Conservation (phyloP, 1,140 invertebrate genomes). For the Schlechtendalia chinensis region DNA sequence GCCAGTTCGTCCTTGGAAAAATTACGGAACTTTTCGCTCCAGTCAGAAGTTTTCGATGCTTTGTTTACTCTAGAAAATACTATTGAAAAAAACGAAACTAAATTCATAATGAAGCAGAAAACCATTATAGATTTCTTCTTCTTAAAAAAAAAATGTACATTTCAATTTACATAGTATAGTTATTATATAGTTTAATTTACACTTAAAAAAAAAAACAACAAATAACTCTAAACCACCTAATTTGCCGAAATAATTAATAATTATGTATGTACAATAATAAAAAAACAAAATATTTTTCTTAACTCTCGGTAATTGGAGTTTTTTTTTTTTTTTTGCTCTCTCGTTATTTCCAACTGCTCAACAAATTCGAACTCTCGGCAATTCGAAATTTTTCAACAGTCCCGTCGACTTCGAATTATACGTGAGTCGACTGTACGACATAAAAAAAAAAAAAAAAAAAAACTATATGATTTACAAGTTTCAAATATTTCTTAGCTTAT, state of each 20-base stretch:
- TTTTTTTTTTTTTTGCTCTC: constrained; percentile 10
- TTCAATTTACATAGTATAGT: neutral
- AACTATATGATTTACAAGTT: too few species aligned
- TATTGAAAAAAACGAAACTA: constrained; percentile 7
- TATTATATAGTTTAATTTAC: neutral
- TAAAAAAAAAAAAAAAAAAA: too few species aligned
- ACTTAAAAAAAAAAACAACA: too few species aligned
- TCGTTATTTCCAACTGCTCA: neutral
- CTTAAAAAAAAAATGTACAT: neutral
- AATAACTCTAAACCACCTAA: neutral
- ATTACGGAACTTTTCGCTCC: neutral
- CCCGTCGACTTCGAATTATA: too few species aligned
- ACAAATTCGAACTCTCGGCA: neutral
- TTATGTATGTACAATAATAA: too few species aligned
- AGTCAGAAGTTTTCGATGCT: constrained; percentile 19
- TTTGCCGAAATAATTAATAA: neutral
- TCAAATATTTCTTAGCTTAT: too few species aligned
- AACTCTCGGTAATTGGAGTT: neutral
- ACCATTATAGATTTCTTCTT: neutral
- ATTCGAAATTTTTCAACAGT: neutral
- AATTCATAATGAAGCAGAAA: neutral
- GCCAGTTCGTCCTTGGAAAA: too few species aligned
- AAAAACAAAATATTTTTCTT: neutral
- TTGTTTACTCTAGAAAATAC: neutral
- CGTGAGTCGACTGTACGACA: too few species aligned